Percentiles rank a stretch among this genome's conserved stretches.
phyloP scores from a whole-genome alignment of 1,140 invertebrate species.

The Ips typographus region DNA sequence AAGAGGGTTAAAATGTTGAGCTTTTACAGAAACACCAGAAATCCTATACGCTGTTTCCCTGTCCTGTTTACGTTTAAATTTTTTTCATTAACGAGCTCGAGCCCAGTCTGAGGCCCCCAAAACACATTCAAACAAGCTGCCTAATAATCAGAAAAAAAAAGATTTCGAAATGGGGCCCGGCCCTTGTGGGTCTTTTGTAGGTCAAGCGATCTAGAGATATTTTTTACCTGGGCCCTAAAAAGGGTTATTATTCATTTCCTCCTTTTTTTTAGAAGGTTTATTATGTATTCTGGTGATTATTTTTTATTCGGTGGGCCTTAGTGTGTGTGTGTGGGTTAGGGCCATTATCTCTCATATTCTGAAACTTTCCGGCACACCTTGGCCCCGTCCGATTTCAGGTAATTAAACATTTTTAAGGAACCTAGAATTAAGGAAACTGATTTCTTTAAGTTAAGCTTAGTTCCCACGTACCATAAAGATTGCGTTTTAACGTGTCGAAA shows the following conservation, averaged over 20 bases:
- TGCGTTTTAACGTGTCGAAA: conserved; percentile 18
- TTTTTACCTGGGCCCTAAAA: conserved; percentile 17
- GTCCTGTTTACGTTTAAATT: conserved; percentile 9
- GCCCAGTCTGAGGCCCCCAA: background rate
- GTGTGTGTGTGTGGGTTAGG: conserved; percentile 12
- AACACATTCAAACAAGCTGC: conserved; percentile 8
- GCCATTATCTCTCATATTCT: conserved; percentile 9
- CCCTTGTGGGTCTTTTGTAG: conserved; percentile 14
- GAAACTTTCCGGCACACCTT: background rate
- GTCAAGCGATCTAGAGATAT: conserved; percentile 21
- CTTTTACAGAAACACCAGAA: conserved; percentile 3
- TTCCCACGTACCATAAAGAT: conserved; percentile 18
- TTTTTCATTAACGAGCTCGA: background rate
- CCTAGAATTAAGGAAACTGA: background rate
- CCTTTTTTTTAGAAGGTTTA: conserved; percentile 9
- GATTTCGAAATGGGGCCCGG: background rate
- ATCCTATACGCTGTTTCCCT: conserved; percentile 3
- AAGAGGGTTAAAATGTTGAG: conserved; percentile 8
- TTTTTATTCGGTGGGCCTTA: background rate
- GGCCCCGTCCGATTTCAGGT: background rate
- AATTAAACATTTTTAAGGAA: background rate
- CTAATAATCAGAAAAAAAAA: background rate
- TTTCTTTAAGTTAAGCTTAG: background rate
- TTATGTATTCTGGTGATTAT: conserved; percentile 15
- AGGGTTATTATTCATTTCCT: conserved; percentile 27